Evolutionary conservation across 2,113 vertebrate species (phyloP).

Genomic region (Chaetops frenatus): DNA sequence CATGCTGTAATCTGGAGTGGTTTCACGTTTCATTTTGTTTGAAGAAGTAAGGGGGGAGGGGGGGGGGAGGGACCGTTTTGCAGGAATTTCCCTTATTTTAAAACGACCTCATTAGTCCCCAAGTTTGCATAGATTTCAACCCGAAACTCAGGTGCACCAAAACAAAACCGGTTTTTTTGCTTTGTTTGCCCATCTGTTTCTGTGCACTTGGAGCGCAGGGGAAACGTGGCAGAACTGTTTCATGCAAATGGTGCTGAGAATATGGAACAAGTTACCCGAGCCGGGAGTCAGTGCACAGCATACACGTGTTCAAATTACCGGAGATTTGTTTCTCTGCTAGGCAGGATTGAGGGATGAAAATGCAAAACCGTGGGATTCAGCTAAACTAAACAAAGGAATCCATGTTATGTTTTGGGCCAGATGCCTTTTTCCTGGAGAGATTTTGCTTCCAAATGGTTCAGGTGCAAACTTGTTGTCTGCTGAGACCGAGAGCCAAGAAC

Average conservation of each 20-base stretch:
- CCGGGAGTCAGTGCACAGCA: not conserved
- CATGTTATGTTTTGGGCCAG: not conserved
- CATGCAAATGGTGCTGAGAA: not conserved
- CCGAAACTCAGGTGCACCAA: not conserved
- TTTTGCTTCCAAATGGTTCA: slow-evolving; percentile 20
- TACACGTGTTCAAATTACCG: slow-evolving; percentile 19
- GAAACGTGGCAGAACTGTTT: not conserved
- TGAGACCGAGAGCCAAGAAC: not conserved
- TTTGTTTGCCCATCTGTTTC: slow-evolving; percentile 37
- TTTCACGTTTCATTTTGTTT: not conserved
- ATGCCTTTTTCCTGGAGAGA: slow-evolving; percentile 31
- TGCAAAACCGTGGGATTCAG: slow-evolving; percentile 7
- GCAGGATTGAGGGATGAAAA: slow-evolving; percentile 46
- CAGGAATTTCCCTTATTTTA: slow-evolving; percentile 24
- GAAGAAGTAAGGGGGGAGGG: not conserved
- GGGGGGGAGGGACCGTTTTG: not conserved
- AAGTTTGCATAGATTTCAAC: not conserved
- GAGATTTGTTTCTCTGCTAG: slow-evolving; percentile 16
- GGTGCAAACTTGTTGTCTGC: slow-evolving; percentile 33
- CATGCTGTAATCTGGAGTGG: not conserved
- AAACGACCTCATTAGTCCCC: not conserved
- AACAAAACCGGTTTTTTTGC: not conserved
- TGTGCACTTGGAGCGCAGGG: not conserved
- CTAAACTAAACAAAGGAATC: slow-evolving; percentile 22
- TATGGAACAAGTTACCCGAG: slow-evolving; percentile 37